These are phyloP conservation scores for Muricea muricata DNA, from an alignment of 92 coral and sea anemone genomes.

Conservation along the genomic window DNA sequence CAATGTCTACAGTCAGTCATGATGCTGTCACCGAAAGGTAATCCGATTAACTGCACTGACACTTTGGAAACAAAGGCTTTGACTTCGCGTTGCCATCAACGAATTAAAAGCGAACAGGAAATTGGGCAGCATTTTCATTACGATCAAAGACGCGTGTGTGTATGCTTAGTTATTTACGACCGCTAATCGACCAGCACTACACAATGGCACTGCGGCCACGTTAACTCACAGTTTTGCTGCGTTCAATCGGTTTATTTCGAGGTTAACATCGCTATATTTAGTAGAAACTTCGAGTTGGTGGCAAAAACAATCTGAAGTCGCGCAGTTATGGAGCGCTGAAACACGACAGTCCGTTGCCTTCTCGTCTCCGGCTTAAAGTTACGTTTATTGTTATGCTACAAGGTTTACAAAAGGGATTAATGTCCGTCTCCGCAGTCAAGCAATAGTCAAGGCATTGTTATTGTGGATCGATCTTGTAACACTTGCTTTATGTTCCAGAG, in stretches of 20 bases:
- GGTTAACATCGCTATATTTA: background rate
- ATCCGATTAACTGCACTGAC: conserved; percentile 33
- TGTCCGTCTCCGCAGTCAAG: background rate
- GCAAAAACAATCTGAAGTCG: background rate
- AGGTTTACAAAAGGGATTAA: conserved; percentile 15
- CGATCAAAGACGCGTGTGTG: conserved; percentile 11
- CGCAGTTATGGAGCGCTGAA: background rate
- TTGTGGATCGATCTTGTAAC: background rate
- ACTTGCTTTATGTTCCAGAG: background rate
- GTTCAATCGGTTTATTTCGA: background rate
- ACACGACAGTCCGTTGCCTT: background rate
- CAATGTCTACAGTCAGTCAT: background rate
- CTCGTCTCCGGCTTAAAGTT: background rate
- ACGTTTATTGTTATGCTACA: background rate
- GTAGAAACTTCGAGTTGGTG: conserved; percentile 4
- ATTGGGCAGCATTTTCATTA: conserved; percentile 25
- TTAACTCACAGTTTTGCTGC: background rate
- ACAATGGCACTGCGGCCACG: background rate
- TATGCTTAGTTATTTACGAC: conserved; percentile 16
- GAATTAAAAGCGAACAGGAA: conserved; percentile 36
- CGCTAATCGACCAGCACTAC: background rate
- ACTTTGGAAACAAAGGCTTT: conserved; percentile 32
- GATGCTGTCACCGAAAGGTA: conserved; percentile 24
- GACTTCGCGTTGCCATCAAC: conserved; percentile 12
- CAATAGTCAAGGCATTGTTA: background rate